Evolutionary conservation across 2,797 vertebrate species (phyloP), one percentile per base, ranked within the genome.

Genomic region (Molossus alvarezi): DNA sequence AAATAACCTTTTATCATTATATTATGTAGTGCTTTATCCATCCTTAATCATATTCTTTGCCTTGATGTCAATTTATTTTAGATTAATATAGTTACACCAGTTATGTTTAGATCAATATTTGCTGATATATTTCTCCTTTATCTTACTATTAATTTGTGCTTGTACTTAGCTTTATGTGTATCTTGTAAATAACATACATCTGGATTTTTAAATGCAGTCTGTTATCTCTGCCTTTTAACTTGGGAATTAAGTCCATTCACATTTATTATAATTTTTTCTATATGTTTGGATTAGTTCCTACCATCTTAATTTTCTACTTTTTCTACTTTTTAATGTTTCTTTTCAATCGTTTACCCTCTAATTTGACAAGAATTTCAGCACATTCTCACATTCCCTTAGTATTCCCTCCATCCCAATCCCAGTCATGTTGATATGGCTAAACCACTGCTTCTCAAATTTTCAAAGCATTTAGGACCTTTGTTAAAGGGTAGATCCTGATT

Each of bases 81-180:
- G 76, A 73, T 23, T 62, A 72, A 25, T 82, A n/a, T 51, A 58
- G 23, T 65, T 65, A 25, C 1, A 57, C 41, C 29, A 45, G 12
- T 71, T 83, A 20, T 73, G 9, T 65, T 53, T 58, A 81, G 20
- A 21, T 69, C 87, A 81, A 29, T 69, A 76, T 55, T 89, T 71
- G 3, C 18, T 64, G 62, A 15, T 72, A 27, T 17, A 20, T 41
- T 65, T 65, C 57, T 71, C 8, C 1, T 73, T 57, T 41, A n/a
- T 90, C 90, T 90, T 86, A 73, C n/a, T 90, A 73, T 65, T 88
- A 84, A 72, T 13, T 15, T 93, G 12, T 41, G 25, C 58, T 69
- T 58, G 8, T 53, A 71, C 21, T 69, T 58, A 75, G 33, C 53
- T 90, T 51, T 45, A 53, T 87, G 41, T 69, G 5, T 53, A 6